phyloP scores from a whole-genome alignment of 2,888 invertebrate species.

The Vannuccia rotundouncinata region DNA sequence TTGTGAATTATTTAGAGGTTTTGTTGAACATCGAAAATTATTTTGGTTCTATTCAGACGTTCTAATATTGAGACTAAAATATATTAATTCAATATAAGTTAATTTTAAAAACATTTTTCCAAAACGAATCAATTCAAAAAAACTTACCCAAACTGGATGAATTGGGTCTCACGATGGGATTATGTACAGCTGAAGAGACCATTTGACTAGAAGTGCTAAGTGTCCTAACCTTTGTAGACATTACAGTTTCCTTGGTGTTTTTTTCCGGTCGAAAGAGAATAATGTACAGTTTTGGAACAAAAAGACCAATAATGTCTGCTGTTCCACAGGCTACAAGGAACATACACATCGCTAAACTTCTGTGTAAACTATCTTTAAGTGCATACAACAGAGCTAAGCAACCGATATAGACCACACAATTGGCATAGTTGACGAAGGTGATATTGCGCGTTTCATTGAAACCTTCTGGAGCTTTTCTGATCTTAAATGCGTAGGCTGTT shows the following conservation, averaged over 20 bases:
- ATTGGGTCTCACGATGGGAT: no score
- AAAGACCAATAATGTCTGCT: conserved; percentile 45
- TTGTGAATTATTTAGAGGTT: no score
- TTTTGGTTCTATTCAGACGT: no score
- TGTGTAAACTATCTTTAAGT: not conserved
- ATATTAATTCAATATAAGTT: no score
- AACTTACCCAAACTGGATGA: no score
- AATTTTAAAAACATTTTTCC: no score
- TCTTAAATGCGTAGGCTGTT: conserved; percentile 47
- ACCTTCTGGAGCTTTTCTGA: conserved; percentile 48
- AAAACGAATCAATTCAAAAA: no score
- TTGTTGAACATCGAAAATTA: no score
- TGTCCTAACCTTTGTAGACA: conserved; percentile 46
- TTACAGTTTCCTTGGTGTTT: conserved; percentile 62
- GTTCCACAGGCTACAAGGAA: conserved; percentile 45
- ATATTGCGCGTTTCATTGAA: conserved; percentile 50
- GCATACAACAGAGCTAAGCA: not conserved
- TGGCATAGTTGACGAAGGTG: conserved; percentile 43
- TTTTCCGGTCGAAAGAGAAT: conserved; percentile 62
- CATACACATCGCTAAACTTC: conserved; percentile 40
- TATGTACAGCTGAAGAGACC: no score
- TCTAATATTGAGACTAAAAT: no score
- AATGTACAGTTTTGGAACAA: conserved; percentile 56
- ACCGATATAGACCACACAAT: conserved; percentile 33
- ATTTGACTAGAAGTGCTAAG: no score